These are phyloP conservation scores for Quadroppia sp. DNA, from an alignment of 2,888 invertebrate genomes.

Conservation along the genomic window DNA sequence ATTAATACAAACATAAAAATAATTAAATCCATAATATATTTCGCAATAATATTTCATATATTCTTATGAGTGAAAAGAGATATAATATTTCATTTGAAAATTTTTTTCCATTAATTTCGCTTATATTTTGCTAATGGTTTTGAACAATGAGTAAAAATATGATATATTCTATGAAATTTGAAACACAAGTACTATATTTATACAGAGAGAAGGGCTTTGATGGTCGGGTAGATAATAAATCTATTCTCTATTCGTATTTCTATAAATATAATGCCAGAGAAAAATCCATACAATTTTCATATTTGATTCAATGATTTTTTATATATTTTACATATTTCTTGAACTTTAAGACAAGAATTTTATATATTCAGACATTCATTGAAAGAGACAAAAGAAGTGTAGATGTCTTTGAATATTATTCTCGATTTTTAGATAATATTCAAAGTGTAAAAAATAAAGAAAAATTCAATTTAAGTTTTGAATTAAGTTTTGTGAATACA, in stretches of 20 bases:
- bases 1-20: too few species aligned
- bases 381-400: background rate
- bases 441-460: too few species aligned
- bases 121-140: background rate
- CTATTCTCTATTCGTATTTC: too few species aligned
- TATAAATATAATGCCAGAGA: background rate
- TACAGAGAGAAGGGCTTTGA: too few species aligned
- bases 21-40: too few species aligned
- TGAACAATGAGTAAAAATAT: background rate
- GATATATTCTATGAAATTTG: background rate
- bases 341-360: background rate
- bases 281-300: background rate
- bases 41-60: background rate
- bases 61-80: background rate
- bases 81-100: too few species aligned
- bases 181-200: background rate
- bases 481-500: too few species aligned
- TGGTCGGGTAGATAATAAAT: background rate
- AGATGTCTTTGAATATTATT: background rate
- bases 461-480: too few species aligned
- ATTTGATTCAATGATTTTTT: background rate
- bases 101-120: background rate
- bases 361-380: background rate
- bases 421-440: too few species aligned
- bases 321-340: background rate